Conservation (phyloP, 2,797 vertebrate genomes). For the Dermochelys coriacea region DNA sequence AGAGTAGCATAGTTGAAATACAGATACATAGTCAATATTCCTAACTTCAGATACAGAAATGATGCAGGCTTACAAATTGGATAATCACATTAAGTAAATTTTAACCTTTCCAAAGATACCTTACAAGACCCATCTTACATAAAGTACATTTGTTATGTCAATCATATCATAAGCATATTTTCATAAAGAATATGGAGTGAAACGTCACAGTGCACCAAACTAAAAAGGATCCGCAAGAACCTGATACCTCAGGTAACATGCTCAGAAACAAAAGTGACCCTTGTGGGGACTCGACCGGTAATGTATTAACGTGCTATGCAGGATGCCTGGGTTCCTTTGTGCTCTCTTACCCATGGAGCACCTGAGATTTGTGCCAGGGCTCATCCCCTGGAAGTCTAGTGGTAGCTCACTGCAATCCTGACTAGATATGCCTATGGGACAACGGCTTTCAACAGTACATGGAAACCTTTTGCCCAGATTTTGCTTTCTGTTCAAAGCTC, state of each 20-base stretch:
- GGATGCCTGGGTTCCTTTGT: not conserved
- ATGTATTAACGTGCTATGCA: not conserved
- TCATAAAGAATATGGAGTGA: too few relatives aligned
- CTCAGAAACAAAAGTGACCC: not conserved
- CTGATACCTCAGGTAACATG: constrained; percentile 93
- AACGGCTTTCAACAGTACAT: not conserved
- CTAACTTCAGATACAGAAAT: too few relatives aligned
- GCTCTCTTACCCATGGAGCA: not conserved
- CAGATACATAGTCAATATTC: too few relatives aligned
- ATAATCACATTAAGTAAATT: too few relatives aligned
- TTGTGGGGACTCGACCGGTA: too few relatives aligned
- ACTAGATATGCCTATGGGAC: not conserved
- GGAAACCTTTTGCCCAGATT: not conserved
- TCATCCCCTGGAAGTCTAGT: not conserved
- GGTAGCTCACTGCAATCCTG: not conserved
- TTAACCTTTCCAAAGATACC: too few relatives aligned
- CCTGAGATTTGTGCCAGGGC: not conserved
- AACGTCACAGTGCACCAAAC: constrained; percentile 87
- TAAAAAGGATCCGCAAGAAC: constrained; percentile 97
- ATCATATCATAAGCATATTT: too few relatives aligned
- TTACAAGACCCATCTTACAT: too few relatives aligned
- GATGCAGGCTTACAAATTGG: too few relatives aligned
- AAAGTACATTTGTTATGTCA: too few relatives aligned
- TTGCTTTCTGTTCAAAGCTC: not conserved
- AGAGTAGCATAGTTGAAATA: too few relatives aligned